Conservation (phyloP, 2,113 vertebrate genomes). For the Natator depressus region DNA sequence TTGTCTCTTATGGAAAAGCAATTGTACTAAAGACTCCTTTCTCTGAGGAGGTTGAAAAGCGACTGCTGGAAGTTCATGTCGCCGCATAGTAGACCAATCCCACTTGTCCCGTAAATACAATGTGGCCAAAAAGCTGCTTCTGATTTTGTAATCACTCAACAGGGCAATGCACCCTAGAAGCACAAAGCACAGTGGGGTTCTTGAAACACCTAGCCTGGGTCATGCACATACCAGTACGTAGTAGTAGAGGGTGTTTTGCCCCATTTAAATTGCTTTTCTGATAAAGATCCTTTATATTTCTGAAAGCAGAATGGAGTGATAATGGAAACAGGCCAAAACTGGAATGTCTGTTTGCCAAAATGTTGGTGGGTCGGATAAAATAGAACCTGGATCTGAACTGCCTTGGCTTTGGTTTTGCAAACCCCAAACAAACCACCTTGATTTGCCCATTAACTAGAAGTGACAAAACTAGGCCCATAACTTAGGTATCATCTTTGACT, state of each 20-base stretch:
- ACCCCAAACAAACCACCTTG: neutral
- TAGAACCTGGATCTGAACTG: constrained; percentile 41
- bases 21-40: constrained; percentile 32
- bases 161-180: neutral
- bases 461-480: fast-evolving
- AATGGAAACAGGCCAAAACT: neutral
- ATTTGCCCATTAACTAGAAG: neutral
- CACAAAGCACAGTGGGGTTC: neutral
- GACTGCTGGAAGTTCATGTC: neutral
- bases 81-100: neutral
- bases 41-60: neutral
- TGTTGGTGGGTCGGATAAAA: constrained; percentile 69
- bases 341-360: constrained; percentile 44
- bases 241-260: neutral
- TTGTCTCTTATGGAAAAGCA: constrained; percentile 37
- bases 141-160: neutral
- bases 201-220: neutral
- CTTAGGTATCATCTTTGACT: neutral
- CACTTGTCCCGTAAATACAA: neutral
- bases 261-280: constrained; percentile 12
- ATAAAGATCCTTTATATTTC: neutral
- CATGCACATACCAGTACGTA: fast-evolving
- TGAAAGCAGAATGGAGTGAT: constrained; percentile 58
- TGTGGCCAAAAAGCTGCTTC: neutral
- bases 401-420: neutral